Conservation (phyloP, 2,888 invertebrate genomes). For the Anthophora plumipes region DNA sequence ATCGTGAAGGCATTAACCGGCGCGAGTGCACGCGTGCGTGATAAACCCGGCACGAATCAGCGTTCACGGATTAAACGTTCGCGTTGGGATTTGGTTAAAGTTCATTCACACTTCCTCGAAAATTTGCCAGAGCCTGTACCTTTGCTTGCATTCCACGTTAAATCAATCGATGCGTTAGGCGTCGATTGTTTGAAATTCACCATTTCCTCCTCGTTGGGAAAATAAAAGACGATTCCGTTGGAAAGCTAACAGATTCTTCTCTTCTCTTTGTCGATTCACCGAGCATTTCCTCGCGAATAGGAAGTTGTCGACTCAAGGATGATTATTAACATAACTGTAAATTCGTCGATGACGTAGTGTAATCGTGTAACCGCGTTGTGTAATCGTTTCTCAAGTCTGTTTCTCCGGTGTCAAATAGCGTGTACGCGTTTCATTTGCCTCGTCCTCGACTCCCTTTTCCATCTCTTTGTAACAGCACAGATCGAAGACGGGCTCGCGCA, state of each 20-base stretch:
- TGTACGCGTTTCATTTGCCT: neutral
- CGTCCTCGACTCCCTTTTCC: conserved; percentile 1
- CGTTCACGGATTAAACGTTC: conserved; percentile 45
- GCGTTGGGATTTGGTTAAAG: conserved; percentile 49
- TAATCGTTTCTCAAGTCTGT: conserved; percentile 23
- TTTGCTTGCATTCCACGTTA: neutral
- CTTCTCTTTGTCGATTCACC: neutral
- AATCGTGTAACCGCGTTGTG: conserved; percentile 27
- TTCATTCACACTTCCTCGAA: conserved; percentile 63
- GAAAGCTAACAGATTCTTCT: neutral
- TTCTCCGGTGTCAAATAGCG: conserved; percentile 28
- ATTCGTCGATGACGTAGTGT: conserved; percentile 43
- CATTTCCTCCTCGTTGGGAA: neutral
- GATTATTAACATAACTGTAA: conserved; percentile 30
- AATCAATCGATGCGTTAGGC: neutral
- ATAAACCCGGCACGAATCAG: conserved; percentile 58
- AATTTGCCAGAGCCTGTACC: conserved; percentile 1
- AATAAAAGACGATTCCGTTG: neutral
- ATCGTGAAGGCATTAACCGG: conserved; percentile 35
- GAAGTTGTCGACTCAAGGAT: conserved; percentile 35
- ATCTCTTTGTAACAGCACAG: neutral
- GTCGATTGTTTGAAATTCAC: conserved; percentile 14
- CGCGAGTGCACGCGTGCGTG: conserved; percentile 36
- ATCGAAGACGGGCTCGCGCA: conserved; percentile 26
- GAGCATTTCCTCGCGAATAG: neutral